Conservation (phyloP, 2,888 invertebrate species). For the Timema cristinae region DNA sequence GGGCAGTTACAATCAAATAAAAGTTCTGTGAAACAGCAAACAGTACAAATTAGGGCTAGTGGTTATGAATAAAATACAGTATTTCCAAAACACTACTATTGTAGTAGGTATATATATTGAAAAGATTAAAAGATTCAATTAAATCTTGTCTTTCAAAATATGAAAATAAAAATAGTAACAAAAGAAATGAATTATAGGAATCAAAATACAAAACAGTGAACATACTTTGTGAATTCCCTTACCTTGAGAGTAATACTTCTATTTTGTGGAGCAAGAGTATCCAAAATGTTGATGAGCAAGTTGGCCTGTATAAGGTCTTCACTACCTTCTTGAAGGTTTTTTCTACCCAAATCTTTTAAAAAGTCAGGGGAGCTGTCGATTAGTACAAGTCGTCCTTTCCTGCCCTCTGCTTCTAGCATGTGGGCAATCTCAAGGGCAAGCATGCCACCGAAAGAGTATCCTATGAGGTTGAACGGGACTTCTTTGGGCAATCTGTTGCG, state of each 20-base stretch:
- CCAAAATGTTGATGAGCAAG: slow-evolving; percentile 51
- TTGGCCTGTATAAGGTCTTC: slow-evolving; percentile 55
- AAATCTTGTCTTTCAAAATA: no score
- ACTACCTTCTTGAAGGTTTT: slow-evolving; percentile 42
- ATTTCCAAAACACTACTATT: neutral
- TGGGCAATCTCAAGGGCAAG: slow-evolving; percentile 73
- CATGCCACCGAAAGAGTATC: slow-evolving; percentile 84
- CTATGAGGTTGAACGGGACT: slow-evolving; percentile 68
- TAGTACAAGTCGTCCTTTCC: slow-evolving; percentile 60
- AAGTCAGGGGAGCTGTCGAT: slow-evolving; percentile 80
- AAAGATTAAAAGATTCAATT: no score
- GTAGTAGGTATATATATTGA: no score
- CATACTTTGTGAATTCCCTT: neutral
- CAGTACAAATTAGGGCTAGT: no score
- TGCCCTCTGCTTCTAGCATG: slow-evolving; percentile 63
- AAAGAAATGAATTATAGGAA: no score
- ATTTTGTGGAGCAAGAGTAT: slow-evolving; percentile 7
- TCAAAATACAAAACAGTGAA: no score
- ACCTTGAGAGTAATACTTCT: neutral
- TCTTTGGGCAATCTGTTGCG: slow-evolving; percentile 29
- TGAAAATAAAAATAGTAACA: no score
- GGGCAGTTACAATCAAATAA: no score
- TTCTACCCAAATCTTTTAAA: slow-evolving; percentile 41
- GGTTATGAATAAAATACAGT: neutral
- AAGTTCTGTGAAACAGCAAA: no score